phyloP scores from a whole-genome alignment of 2,888 invertebrate genomes.

The Polydrusus pterygomalis region DNA sequence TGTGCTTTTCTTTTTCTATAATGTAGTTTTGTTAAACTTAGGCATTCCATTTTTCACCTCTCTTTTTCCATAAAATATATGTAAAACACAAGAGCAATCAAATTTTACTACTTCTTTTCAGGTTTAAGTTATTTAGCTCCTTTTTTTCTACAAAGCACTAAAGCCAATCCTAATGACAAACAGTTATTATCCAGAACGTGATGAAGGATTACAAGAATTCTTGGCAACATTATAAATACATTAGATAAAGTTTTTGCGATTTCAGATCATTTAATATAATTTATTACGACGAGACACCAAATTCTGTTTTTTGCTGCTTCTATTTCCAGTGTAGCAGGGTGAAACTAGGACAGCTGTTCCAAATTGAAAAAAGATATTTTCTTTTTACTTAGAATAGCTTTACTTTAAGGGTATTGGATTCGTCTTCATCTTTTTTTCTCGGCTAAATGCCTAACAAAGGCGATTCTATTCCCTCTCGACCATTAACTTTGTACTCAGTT shows the following conservation, averaged over 20 bases:
- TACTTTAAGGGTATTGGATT: too few species aligned
- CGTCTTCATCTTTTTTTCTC: too few species aligned
- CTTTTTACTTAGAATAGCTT: too few species aligned
- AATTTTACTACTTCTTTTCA: background rate
- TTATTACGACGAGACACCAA: background rate
- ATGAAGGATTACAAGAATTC: constrained; percentile 12
- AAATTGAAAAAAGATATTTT: too few species aligned
- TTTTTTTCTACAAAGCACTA: background rate
- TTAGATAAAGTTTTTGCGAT: constrained; percentile 16
- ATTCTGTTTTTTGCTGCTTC: background rate
- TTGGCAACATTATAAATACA: constrained; percentile 32
- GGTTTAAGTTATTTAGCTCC: background rate
- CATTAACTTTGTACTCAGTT: too few species aligned
- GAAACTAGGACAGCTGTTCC: background rate
- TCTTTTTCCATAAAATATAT: background rate
- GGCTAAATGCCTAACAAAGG: too few species aligned
- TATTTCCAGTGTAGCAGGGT: background rate
- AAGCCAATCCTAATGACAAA: constrained; percentile 1
- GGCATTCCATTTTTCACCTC: too few species aligned
- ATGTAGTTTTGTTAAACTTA: too few species aligned
- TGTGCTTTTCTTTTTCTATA: too few species aligned
- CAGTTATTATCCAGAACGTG: constrained; percentile 1
- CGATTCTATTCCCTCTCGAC: too few species aligned
- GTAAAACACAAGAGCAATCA: too few species aligned
- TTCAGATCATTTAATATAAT: background rate